These are phyloP conservation scores for Porites australiensis DNA, from an alignment of 64 coral and sea anemone species.

Conservation along the genomic window DNA sequence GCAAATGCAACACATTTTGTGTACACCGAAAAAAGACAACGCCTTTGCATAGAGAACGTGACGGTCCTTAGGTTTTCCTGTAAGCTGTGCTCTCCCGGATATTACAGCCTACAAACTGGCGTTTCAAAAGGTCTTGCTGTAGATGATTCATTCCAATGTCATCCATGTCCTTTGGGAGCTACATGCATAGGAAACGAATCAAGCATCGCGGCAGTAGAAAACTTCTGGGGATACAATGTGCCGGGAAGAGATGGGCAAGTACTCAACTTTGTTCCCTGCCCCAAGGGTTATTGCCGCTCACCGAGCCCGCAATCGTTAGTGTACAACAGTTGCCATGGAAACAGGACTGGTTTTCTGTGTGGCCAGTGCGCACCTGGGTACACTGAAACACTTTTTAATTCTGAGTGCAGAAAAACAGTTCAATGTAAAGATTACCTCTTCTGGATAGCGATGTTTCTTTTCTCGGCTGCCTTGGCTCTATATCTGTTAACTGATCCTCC, in stretches of 20 bases:
- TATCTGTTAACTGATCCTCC: conserved; percentile 68
- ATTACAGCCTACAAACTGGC: conserved; percentile 79
- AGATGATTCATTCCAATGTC: conserved; percentile 1
- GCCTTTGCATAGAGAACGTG: conserved; percentile 36
- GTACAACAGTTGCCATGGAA: conserved; percentile 70
- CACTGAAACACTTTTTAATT: conserved; percentile 57
- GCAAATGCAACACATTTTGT: conserved; percentile 22
- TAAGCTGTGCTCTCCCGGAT: conserved; percentile 42
- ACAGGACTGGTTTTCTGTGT: conserved; percentile 69
- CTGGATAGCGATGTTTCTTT: conserved; percentile 41
- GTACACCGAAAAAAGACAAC: neutral
- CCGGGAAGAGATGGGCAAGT: too few species aligned
- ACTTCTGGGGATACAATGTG: too few species aligned
- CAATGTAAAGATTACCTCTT: conserved; percentile 53
- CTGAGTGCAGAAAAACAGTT: conserved; percentile 2
- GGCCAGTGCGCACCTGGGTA: conserved; percentile 58
- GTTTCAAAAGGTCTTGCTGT: neutral
- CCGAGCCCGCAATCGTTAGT: neutral
- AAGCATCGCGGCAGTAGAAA: too few species aligned
- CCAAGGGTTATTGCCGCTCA: too few species aligned
- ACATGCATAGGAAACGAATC: conserved; percentile 17
- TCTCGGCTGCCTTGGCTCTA: conserved; percentile 6
- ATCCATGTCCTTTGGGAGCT: conserved; percentile 73
- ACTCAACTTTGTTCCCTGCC: too few species aligned
- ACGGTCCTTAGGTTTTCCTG: conserved; percentile 36